A percentile compares a stretch with the other conserved stretches of the same genome.
Conservation (phyloP, 37 sponge, comb jelly and placozoan species). For the Aphrocallistes beatrix region DNA sequence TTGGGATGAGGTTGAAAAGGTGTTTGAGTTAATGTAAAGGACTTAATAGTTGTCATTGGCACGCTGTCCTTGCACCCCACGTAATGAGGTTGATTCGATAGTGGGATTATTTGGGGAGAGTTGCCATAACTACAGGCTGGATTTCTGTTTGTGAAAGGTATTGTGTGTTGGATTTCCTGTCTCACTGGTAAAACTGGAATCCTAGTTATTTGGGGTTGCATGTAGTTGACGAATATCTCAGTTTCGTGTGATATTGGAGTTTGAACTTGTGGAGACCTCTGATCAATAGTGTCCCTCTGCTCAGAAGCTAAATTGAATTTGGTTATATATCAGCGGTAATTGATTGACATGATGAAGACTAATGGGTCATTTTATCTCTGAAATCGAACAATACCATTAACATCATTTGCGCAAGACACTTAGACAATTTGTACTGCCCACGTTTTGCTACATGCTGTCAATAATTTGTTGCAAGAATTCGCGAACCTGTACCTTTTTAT, state of each 20-base stretch:
- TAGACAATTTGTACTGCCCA: too few relatives aligned
- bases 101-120: neutral
- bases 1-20: neutral
- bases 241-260: neutral
- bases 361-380: too few relatives aligned
- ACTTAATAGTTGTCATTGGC: neutral
- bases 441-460: too few relatives aligned
- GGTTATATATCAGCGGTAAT: too few relatives aligned
- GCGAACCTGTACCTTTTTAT: too few relatives aligned
- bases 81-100: neutral
- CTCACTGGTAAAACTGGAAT: neutral
- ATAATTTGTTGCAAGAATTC: too few relatives aligned
- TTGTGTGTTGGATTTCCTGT: too few relatives aligned
- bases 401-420: too few relatives aligned
- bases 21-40: neutral
- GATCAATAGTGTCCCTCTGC: neutral
- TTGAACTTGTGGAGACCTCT: too few relatives aligned
- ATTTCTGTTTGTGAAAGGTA: neutral
- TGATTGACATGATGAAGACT: too few relatives aligned
- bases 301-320: neutral
- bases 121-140: slow-evolving; percentile 9
- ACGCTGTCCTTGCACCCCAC: neutral
- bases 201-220: neutral
- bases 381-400: too few relatives aligned
- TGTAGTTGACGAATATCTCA: neutral